phyloP scores from a whole-genome alignment of 2,888 invertebrate genomes.

The Lysandra coridon region DNA sequence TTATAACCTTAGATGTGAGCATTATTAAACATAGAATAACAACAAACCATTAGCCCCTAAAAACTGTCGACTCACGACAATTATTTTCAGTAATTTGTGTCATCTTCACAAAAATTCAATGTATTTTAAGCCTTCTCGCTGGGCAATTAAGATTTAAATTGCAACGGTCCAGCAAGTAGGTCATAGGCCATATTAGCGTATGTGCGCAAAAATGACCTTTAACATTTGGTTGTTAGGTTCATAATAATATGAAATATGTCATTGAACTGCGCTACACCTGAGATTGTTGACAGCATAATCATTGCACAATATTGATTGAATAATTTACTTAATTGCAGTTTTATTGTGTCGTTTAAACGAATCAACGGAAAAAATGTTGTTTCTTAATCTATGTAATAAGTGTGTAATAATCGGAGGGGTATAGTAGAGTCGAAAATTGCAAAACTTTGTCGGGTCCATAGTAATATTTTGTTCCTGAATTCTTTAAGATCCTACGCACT shows the following conservation, averaged over 20 bases:
- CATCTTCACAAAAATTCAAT: neutral
- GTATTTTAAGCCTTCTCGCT: neutral
- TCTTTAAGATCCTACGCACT: too few relatives aligned
- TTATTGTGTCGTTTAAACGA: neutral
- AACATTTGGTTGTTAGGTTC: neutral
- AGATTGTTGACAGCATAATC: neutral
- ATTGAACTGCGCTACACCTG: neutral
- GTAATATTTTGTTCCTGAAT: neutral
- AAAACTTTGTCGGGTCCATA: neutral
- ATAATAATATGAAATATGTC: conserved; percentile 4
- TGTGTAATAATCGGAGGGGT: neutral
- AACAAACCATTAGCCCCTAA: conserved; percentile 5
- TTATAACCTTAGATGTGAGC: too few relatives aligned
- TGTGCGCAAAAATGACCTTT: conserved; percentile 27
- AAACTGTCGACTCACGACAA: neutral
- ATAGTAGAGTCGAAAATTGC: neutral
- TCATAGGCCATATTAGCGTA: neutral
- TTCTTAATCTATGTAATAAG: neutral
- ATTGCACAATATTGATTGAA: conserved; percentile 30
- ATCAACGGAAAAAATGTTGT: neutral
- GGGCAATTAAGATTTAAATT: neutral
- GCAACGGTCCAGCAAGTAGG: conserved; percentile 9
- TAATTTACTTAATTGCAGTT: conserved; percentile 6
- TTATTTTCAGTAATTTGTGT: neutral
- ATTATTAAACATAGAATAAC: too few relatives aligned